These are phyloP conservation scores for Hyperoplus lanceolatus DNA, from an alignment of 2,797 vertebrate genomes.

Conservation along the genomic window DNA sequence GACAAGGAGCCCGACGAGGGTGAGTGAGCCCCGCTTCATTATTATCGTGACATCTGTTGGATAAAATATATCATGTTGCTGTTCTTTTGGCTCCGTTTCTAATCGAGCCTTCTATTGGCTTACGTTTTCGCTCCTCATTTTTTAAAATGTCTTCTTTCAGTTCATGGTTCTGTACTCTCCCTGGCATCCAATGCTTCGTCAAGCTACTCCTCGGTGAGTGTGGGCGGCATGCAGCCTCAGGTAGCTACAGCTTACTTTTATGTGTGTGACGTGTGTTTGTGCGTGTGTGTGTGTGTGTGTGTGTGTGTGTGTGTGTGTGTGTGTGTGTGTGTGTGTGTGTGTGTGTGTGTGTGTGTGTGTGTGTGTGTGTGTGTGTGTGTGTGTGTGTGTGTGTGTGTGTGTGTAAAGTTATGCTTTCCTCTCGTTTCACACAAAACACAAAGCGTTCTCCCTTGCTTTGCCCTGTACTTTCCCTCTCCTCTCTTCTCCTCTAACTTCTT, in stretches of 20 bases:
- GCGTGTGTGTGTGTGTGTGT: slow-evolving; percentile 30
- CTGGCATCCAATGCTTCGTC: slow-evolving; percentile 97
- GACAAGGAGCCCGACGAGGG: slow-evolving; percentile 92
- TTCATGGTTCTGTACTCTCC: slow-evolving; percentile 96
- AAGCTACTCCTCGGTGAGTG: slow-evolving; percentile 96
- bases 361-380: slow-evolving; percentile 22
- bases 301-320: slow-evolving; percentile 23
- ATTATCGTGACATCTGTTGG: background rate
- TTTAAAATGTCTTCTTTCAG: slow-evolving; percentile 77
- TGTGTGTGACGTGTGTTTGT: slow-evolving; percentile 6
- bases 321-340: slow-evolving; percentile 26
- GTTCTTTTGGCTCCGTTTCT: background rate
- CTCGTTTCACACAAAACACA: slow-evolving; percentile 38
- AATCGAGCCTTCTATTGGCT: slow-evolving; percentile 22
- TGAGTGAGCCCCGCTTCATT: slow-evolving; percentile 72
- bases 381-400: slow-evolving; percentile 31
- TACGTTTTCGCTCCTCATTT: slow-evolving; percentile 48
- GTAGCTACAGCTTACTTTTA: slow-evolving; percentile 58
- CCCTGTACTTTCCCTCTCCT: slow-evolving; percentile 10
- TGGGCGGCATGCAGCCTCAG: slow-evolving; percentile 66
- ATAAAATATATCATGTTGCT: background rate
- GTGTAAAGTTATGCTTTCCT: slow-evolving; percentile 21
- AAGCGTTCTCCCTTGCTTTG: slow-evolving; percentile 15
- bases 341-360: slow-evolving; percentile 29
- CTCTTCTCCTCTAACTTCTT: slow-evolving; percentile 63